These are phyloP conservation scores for Meloidogyne chitwoodi DNA, from an alignment of 1,140 invertebrate genomes.

Conservation along the genomic window DNA sequence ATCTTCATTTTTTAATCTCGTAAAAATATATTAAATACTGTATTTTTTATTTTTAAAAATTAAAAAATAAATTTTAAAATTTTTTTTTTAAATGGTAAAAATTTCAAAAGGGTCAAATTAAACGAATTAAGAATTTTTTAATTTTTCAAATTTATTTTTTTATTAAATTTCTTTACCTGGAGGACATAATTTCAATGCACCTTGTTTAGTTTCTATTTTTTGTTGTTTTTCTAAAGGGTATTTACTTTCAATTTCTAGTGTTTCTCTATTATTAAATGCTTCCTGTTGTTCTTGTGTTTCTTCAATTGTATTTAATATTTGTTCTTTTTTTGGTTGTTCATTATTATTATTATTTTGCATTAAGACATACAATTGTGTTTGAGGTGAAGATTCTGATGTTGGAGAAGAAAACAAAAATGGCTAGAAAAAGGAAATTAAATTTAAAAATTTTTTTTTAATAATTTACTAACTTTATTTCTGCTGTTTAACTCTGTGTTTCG, in stretches of 20 bases:
- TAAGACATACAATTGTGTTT: background rate
- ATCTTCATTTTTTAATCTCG: too few species aligned
- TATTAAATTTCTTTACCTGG: slow-evolving; percentile 30
- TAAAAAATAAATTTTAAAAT: too few species aligned
- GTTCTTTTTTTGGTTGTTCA: too few species aligned
- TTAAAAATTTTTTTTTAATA: background rate
- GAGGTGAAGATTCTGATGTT: background rate
- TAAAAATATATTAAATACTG: too few species aligned
- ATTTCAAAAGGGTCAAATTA: too few species aligned
- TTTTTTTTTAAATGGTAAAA: too few species aligned
- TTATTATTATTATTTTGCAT: too few species aligned
- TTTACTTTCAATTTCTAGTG: background rate
- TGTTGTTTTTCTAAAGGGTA: background rate
- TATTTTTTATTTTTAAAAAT: too few species aligned
- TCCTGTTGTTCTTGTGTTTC: background rate
- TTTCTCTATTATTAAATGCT: background rate
- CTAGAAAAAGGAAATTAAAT: background rate
- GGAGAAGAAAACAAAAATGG: background rate
- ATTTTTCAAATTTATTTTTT: background rate
- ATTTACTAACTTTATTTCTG: background rate
- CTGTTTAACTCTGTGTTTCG: background rate
- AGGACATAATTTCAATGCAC: slow-evolving; percentile 36
- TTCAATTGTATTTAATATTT: background rate
- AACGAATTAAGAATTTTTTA: too few species aligned
- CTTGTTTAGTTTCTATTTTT: slow-evolving; percentile 24